These are phyloP conservation scores for Malurus leucopterus DNA, from an alignment of 2,797 vertebrate genomes.

Conservation along the genomic window DNA sequence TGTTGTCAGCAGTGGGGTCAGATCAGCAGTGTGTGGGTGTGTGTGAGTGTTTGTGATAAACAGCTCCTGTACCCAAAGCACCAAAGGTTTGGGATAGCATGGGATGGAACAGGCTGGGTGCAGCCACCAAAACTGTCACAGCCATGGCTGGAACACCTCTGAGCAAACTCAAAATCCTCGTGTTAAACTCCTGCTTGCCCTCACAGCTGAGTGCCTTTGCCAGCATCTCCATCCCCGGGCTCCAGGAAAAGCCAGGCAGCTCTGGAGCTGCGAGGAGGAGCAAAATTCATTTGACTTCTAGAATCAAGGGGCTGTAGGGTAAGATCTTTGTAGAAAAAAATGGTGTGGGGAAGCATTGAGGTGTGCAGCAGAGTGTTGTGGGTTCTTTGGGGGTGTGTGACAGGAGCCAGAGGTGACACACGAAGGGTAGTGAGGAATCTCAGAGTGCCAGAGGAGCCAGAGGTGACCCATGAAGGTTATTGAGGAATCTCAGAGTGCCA, in stretches of 20 bases:
- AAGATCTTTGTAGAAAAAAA: background rate
- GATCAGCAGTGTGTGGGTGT: background rate
- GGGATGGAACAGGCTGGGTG: background rate
- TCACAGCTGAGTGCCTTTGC: background rate
- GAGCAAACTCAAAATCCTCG: background rate
- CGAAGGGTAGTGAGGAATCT: background rate
- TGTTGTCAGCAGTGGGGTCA: background rate
- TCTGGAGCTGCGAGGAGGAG: background rate
- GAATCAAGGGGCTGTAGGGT: background rate
- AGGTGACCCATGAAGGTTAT: background rate
- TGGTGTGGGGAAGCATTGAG: background rate
- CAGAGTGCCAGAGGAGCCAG: background rate
- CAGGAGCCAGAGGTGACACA: background rate
- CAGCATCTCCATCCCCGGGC: background rate
- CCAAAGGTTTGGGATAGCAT: fast-evolving
- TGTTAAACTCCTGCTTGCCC: background rate
- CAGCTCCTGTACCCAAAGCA: background rate
- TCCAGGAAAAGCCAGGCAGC: background rate
- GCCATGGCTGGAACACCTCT: fast-evolving
- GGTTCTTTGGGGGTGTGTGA: fast-evolving
- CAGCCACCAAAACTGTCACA: background rate
- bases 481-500: background rate
- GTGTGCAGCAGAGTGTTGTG: background rate
- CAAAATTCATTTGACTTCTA: background rate
- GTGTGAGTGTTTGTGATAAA: too few species aligned